Evolutionary conservation across 53 echinoderm and acorn worm species (phyloP).

Genomic region (Crossaster papposus): DNA sequence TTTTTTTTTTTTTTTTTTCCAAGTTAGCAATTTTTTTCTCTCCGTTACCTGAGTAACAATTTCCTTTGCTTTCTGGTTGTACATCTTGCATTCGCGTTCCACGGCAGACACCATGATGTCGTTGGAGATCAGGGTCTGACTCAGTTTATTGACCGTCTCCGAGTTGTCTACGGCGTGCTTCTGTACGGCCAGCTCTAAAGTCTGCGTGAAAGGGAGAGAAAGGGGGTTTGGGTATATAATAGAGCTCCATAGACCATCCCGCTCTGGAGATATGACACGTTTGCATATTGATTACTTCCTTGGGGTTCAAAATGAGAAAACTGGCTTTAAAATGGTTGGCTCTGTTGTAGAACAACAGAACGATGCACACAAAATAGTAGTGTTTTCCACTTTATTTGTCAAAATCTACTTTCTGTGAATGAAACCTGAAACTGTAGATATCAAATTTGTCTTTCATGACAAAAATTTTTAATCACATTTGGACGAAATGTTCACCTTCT

Average conservation of each 20-base stretch:
- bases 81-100: slow-evolving; percentile 85
- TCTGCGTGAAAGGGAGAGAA: slow-evolving; percentile 50
- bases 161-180: slow-evolving; percentile 88
- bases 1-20: not conserved
- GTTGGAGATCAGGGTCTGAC: slow-evolving; percentile 65
- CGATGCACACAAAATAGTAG: too few species aligned
- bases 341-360: too few species aligned
- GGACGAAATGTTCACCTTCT: too few species aligned
- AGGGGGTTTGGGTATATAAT: not conserved
- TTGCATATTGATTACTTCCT: too few species aligned
- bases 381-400: too few species aligned
- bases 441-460: too few species aligned
- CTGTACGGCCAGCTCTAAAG: slow-evolving; percentile 80
- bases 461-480: too few species aligned
- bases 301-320: too few species aligned
- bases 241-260: not conserved
- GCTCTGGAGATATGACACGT: too few species aligned
- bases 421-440: too few species aligned
- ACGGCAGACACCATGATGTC: slow-evolving; percentile 81
- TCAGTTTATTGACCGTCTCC: slow-evolving; percentile 73
- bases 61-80: slow-evolving; percentile 79
- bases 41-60: slow-evolving; percentile 77
- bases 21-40: not conserved
- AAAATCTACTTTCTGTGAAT: too few species aligned
- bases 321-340: too few species aligned